These are phyloP conservation scores for Aurelia aurita DNA, from an alignment of 30 jellyfish, hydroid and myxozoan genomes.

Conservation along the genomic window DNA sequence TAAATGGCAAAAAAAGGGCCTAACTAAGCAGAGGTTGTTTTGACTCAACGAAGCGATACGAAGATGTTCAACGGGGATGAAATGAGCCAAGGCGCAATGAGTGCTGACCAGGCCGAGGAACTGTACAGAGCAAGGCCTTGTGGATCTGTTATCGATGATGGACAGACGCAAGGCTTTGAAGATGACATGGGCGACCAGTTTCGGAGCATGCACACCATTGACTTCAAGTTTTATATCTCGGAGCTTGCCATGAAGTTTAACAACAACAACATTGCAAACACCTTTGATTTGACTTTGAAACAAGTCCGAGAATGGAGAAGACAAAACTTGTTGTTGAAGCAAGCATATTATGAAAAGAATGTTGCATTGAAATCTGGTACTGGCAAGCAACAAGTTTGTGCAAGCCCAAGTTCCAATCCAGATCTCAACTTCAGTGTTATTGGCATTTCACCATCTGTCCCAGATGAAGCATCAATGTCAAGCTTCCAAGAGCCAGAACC, in stretches of 20 bases:
- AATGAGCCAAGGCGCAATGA: conserved; percentile 28
- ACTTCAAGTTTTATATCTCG: conserved; percentile 60
- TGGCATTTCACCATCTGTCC: background rate
- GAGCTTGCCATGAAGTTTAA: conserved; percentile 55
- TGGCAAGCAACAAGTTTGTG: background rate
- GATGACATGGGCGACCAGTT: conserved; percentile 44
- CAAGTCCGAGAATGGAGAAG: conserved; percentile 63
- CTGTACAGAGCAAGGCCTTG: conserved; percentile 8
- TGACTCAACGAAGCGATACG: too few relatives aligned
- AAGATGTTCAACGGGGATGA: conserved; percentile 40
- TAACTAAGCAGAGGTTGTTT: too few relatives aligned
- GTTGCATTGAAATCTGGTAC: conserved; percentile 30
- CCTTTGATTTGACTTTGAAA: conserved; percentile 28
- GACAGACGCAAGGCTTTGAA: conserved; percentile 10
- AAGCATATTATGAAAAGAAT: conserved; percentile 68
- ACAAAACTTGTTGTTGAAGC: conserved; percentile 48
- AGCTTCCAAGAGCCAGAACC: conserved; percentile 29
- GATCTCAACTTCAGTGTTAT: conserved; percentile 8
- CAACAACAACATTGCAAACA: conserved; percentile 29
- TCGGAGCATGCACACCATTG: conserved; percentile 61
- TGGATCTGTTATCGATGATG: background rate
- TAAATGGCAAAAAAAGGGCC: too few relatives aligned
- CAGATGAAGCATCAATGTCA: background rate
- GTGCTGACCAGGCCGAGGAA: conserved; percentile 47
- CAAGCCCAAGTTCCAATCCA: background rate